Percentiles rank a stretch among this genome's conserved stretches.
phyloP scores from a whole-genome alignment of 2,113 vertebrate genomes.

The Dasyprocta punctata region DNA sequence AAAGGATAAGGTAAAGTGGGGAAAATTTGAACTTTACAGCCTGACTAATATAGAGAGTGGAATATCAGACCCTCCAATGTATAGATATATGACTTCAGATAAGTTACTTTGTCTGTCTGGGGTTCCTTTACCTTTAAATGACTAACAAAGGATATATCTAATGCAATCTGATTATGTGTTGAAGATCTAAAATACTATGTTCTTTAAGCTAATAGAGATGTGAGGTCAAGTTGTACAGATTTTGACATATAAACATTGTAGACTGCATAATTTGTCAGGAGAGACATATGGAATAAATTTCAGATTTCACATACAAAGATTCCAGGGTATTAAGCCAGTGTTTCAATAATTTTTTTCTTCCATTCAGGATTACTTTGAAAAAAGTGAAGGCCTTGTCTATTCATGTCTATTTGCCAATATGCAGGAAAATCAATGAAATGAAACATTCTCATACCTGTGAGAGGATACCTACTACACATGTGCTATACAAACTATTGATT shows the following conservation, averaged over 20 bases:
- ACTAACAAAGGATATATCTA: background rate
- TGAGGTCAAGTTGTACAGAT: background rate
- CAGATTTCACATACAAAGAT: background rate
- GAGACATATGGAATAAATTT: conserved; percentile 42
- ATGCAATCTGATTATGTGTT: background rate
- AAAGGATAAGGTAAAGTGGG: background rate
- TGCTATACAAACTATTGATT: background rate
- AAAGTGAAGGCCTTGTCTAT: conserved; percentile 22
- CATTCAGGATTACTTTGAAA: background rate
- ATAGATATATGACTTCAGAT: background rate
- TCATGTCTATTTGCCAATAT: conserved; percentile 38
- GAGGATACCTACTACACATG: background rate
- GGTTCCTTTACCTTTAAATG: conserved; percentile 33
- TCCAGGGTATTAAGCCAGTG: background rate
- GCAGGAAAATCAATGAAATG: conserved; percentile 5
- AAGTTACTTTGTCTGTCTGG: background rate
- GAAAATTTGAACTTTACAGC: background rate
- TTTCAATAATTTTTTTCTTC: conserved; percentile 40
- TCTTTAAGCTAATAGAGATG: background rate
- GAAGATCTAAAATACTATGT: conserved; percentile 2
- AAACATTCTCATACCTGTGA: background rate
- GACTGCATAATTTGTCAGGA: background rate
- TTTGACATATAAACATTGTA: background rate
- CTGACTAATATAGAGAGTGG: background rate
- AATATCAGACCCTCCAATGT: background rate